phyloP scores from a whole-genome alignment of 2,888 invertebrate genomes.

The Erynnis tages region DNA sequence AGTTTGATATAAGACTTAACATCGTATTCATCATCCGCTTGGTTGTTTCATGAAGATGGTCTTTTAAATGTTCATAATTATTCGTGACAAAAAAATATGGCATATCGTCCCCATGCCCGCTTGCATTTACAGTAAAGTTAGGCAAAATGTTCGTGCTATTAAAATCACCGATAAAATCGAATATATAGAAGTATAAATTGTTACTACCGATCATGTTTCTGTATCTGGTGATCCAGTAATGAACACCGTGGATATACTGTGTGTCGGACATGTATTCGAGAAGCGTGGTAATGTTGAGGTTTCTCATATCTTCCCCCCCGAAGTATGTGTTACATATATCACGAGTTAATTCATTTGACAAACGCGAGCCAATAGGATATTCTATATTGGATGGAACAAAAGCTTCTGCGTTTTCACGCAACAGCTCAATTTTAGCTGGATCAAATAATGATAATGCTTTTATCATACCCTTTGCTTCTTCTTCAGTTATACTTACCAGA shows the following conservation, averaged over 20 bases:
- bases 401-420: constrained; percentile 33
- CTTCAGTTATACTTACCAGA: constrained; percentile 53
- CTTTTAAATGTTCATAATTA: constrained; percentile 27
- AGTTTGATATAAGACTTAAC: constrained; percentile 35
- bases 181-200: constrained; percentile 34
- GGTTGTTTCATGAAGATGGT: constrained; percentile 30
- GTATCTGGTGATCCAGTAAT: constrained; percentile 33
- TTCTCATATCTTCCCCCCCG: constrained; percentile 31
- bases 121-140: constrained; percentile 31
- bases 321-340: constrained; percentile 42
- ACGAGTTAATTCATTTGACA: constrained; percentile 35
- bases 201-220: constrained; percentile 25
- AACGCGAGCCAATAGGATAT: constrained; percentile 36
- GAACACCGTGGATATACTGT: constrained; percentile 32
- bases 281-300: constrained; percentile 10
- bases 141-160: no score
- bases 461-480: constrained; percentile 48
- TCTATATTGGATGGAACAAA: constrained; percentile 43
- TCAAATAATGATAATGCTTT: constrained; percentile 26
- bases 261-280: constrained; percentile 37
- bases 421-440: constrained; percentile 23
- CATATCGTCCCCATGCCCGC: constrained; percentile 33
- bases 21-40: constrained; percentile 31
- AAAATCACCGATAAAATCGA: constrained; percentile 35
- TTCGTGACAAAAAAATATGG: constrained; percentile 34